A percentile compares a stretch with the other conserved stretches of the same genome.
Evolutionary conservation across 2,797 vertebrate genomes (phyloP).

Genomic region (Neopelma chrysocephalum): DNA sequence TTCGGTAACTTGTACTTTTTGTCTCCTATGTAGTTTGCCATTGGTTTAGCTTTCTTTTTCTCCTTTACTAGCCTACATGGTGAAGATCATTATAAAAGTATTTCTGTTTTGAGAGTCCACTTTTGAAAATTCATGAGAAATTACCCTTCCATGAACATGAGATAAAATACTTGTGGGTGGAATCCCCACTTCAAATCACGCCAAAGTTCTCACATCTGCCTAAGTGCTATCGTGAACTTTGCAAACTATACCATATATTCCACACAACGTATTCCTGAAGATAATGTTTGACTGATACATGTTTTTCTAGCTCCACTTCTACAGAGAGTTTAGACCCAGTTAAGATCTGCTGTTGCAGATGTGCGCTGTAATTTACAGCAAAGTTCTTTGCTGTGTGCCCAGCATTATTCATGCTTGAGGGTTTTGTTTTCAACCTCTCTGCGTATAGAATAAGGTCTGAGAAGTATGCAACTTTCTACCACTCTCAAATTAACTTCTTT

Average conservation of each 20-base stretch:
- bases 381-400: background rate
- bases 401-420: background rate
- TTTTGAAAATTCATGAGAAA: background rate
- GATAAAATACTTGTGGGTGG: background rate
- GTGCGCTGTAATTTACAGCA: background rate
- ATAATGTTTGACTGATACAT: background rate
- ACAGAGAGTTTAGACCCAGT: background rate
- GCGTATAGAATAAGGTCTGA: background rate
- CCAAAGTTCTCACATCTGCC: background rate
- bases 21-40: background rate
- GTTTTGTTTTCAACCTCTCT: slow-evolving; percentile 2
- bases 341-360: background rate
- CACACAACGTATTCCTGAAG: background rate
- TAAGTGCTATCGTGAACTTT: background rate
- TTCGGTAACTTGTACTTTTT: background rate
- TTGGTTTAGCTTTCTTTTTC: background rate
- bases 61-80: background rate
- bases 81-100: background rate
- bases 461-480: background rate
- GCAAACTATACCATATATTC: background rate
- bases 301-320: background rate
- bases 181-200: background rate
- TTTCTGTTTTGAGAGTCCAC: background rate
- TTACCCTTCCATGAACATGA: background rate
- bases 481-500: background rate